Evolutionary conservation across 2,113 vertebrate genomes (phyloP), one percentile per base, ranked within the genome.

Genomic region (Solea solea): DNA sequence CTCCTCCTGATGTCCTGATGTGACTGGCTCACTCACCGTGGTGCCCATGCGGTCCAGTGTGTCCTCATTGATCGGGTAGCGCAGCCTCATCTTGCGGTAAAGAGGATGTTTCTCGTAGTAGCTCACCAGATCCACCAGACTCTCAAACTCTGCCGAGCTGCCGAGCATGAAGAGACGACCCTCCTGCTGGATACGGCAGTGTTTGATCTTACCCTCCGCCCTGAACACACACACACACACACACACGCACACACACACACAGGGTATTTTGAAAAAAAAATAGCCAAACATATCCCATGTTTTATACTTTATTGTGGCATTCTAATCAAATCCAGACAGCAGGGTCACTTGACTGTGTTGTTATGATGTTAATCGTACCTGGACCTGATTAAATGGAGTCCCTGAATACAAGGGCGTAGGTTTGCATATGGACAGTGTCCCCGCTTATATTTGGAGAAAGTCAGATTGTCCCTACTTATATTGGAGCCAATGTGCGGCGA

Each of bases 1-100:
- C 21, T 21, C 21, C 21, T 48, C 14, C 12, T 12, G 4, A 13
- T 48, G 4, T 48, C 14, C 41, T 44, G 42, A 3, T 11, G 7
- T 3, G 15, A 85, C 91, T 93, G 65, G 21, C 21, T 21, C 21
- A 21, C 21, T 21, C 21, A 96, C 95, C 0, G 94, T 86, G 15
- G 95, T 96, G 78, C 95, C 95, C 95, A 96, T 96, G 77, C 93
- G 94, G 89, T 96, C 95, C 87, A 96, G 84, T 0, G 95, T 94
- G 86, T 96, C 95, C 82, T 96, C 95, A 0, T 96, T 96, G 90
- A 96, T 96, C 56, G 95, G 94, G 80, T 96, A 96, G 14, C 95
- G 94, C 16, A 96, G 90, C 74, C 91, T 94, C 95, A 96, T 96
- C 90, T 95, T 96, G 69, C 95, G 95, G 82, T 96, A 96, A 0